Evolutionary conservation across 2,113 vertebrate genomes (phyloP).

Genomic region (Perccottus glenii): DNA sequence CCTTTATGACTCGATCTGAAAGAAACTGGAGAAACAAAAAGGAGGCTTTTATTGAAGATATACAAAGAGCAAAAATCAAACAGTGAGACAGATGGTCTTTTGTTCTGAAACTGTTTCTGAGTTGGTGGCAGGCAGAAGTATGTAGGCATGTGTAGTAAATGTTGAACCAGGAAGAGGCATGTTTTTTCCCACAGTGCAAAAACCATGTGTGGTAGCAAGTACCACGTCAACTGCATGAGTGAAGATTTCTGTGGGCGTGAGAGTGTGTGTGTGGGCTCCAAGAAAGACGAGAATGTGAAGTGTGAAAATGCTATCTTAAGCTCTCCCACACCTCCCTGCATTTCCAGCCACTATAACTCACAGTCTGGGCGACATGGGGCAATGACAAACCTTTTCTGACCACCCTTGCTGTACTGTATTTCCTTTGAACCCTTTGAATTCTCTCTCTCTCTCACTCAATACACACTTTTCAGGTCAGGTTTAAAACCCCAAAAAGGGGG

Average conservation of each 20-base stretch:
- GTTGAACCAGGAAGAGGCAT: background rate
- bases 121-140: background rate
- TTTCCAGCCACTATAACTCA: constrained; percentile 27
- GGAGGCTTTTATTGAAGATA: background rate
- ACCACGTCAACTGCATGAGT: constrained; percentile 20
- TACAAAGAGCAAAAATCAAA: background rate
- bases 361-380: constrained; percentile 1
- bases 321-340: constrained; percentile 53
- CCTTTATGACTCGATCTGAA: constrained; percentile 85
- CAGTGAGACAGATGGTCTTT: background rate
- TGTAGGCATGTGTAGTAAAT: background rate
- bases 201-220: constrained; percentile 11
- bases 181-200: constrained; percentile 12
- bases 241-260: constrained; percentile 33
- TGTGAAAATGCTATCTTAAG: constrained; percentile 23
- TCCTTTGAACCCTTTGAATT: constrained; percentile 21
- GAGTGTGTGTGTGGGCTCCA: constrained; percentile 40
- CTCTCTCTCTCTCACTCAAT: constrained; percentile 26
- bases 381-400: constrained; percentile 42
- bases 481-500: constrained; percentile 14
- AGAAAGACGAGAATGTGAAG: constrained; percentile 51
- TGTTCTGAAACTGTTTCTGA: constrained; percentile 19
- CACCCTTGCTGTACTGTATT: constrained; percentile 16
- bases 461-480: background rate
- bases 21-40: constrained; percentile 79